A percentile compares a stretch with the other conserved stretches of the same genome.
phyloP scores from a whole-genome alignment of 2,797 vertebrate species.

The Percopsis omiscomaycus region DNA sequence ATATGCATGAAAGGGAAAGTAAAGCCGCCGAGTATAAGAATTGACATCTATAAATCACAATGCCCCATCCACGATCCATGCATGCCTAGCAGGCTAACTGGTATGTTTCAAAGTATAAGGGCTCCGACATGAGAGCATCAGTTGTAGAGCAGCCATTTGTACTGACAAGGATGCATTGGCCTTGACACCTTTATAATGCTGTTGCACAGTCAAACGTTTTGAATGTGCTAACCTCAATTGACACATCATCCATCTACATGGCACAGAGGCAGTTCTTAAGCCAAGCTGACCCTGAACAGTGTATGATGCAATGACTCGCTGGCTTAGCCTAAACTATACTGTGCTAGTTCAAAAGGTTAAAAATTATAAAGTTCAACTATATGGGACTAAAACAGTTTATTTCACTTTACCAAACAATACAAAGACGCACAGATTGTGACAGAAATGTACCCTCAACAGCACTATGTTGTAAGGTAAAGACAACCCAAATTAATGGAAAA shows the following conservation, averaged over 20 bases:
- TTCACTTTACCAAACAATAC: background rate
- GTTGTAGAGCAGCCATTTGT: constrained; percentile 52
- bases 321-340: too few species aligned
- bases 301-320: too few species aligned
- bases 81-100: constrained; percentile 32
- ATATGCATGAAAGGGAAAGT: constrained; percentile 29
- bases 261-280: too few species aligned
- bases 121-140: constrained; percentile 34
- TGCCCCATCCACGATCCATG: background rate
- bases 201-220: background rate
- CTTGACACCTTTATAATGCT: constrained; percentile 50
- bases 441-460: background rate
- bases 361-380: too few species aligned
- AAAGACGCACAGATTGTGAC: background rate
- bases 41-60: constrained; percentile 56
- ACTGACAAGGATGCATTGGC: constrained; percentile 63
- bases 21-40: constrained; percentile 17
- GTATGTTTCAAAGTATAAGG: constrained; percentile 28
- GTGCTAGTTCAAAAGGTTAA: too few species aligned
- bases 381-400: too few species aligned
- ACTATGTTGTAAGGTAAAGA: background rate
- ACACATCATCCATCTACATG: too few species aligned
- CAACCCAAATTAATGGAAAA: background rate
- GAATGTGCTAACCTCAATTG: too few species aligned
- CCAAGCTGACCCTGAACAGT: too few species aligned